These are phyloP conservation scores for Gastrophryne carolinensis DNA, from an alignment of 2,797 vertebrate genomes.

Conservation along the genomic window DNA sequence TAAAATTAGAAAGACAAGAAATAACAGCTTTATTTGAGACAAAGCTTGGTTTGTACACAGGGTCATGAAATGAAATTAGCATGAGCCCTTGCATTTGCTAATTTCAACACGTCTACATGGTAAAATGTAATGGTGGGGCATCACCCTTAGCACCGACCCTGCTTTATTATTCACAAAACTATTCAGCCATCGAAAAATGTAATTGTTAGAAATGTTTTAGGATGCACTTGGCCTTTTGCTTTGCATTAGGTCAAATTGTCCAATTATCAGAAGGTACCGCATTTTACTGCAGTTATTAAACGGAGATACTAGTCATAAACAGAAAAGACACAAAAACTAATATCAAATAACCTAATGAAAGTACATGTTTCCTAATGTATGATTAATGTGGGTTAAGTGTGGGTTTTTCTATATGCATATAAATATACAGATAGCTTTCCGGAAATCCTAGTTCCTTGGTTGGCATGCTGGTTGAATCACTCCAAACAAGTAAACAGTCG, in stretches of 20 bases:
- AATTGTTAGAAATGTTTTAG: no score
- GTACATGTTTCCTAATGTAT: no score
- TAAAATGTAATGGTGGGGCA: neutral
- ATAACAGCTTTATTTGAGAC: conserved; percentile 16
- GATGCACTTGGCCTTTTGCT: no score
- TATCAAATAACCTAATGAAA: no score
- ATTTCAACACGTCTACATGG: conserved; percentile 9
- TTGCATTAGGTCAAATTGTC: neutral
- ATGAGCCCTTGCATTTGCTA: neutral
- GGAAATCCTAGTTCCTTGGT: no score
- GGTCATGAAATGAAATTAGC: neutral
- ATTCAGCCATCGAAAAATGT: neutral
- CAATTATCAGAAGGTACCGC: neutral
- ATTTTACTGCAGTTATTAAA: neutral
- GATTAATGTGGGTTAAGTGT: no score
- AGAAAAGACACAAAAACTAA: neutral
- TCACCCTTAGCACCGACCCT: neutral
- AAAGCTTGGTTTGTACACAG: neutral
- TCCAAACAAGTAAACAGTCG: no score
- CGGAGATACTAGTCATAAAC: neutral
- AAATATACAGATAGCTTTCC: no score
- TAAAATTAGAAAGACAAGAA: conserved; percentile 27
- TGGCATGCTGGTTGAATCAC: no score
- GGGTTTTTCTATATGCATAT: no score
- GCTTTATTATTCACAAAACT: neutral